phyloP scores from a whole-genome alignment of 2,113 vertebrate genomes.

The Eurystomus gularis region DNA sequence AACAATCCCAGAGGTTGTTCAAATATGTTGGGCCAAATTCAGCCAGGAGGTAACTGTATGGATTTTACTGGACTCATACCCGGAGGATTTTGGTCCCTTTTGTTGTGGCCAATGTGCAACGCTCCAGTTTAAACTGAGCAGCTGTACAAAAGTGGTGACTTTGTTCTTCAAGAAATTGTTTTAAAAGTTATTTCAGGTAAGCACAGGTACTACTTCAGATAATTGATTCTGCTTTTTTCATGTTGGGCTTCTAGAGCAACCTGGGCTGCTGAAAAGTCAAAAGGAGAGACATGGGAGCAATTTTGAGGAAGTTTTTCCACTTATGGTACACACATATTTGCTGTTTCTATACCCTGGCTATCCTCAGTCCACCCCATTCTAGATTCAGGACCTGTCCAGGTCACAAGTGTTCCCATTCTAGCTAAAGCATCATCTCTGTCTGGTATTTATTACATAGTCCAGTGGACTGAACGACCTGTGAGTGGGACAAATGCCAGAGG shows the following conservation, averaged over 20 bases:
- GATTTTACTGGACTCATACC: neutral
- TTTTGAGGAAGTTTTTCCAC: neutral
- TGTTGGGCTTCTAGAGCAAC: neutral
- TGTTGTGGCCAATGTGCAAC: neutral
- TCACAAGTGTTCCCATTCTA: constrained; percentile 43
- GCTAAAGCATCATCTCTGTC: constrained; percentile 48
- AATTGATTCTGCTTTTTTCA: neutral
- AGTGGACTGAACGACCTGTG: constrained; percentile 46
- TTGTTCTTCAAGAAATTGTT: neutral
- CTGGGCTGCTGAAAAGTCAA: neutral
- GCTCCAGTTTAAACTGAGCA: neutral
- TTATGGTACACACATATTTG: neutral
- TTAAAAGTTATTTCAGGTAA: neutral
- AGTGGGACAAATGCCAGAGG: constrained; percentile 18
- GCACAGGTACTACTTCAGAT: neutral
- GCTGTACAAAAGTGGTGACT: neutral
- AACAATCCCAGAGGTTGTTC: neutral
- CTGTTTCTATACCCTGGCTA: neutral
- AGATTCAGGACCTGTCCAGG: constrained; percentile 13
- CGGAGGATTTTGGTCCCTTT: neutral
- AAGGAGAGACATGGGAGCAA: neutral
- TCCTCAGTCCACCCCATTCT: constrained; percentile 30
- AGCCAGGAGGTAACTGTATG: neutral
- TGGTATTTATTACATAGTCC: constrained; percentile 45
- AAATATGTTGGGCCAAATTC: neutral